Conservation (phyloP, 2,113 vertebrate species). For the Tenebrosternarchus preto region DNA sequence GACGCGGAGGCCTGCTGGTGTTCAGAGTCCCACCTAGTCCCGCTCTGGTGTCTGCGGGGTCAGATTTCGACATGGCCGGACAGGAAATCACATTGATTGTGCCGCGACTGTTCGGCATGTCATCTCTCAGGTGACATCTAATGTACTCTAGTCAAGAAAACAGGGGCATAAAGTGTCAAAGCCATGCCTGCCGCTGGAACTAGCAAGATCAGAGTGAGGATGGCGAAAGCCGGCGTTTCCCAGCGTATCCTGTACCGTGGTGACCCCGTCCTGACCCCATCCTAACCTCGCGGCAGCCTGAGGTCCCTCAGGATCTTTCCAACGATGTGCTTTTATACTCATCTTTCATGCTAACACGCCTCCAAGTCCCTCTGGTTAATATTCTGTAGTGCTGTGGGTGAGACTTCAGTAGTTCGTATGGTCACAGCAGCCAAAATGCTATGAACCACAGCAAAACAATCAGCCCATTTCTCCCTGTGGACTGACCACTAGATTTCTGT, state of each 20-base stretch:
- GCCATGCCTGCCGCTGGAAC: slow-evolving; percentile 45
- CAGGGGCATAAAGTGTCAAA: slow-evolving; percentile 48
- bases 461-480: background rate
- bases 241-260: slow-evolving; percentile 11
- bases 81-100: slow-evolving; percentile 49
- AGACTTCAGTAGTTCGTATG: slow-evolving; percentile 12
- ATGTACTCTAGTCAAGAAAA: slow-evolving; percentile 51
- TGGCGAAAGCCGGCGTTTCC: slow-evolving; percentile 10
- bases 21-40: slow-evolving; percentile 1
- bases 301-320: slow-evolving; percentile 25
- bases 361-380: background rate
- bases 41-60: slow-evolving; percentile 34
- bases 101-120: slow-evolving; percentile 45
- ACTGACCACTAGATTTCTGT: slow-evolving; percentile 12
- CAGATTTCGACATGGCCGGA: slow-evolving; percentile 49
- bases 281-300: slow-evolving; percentile 20
- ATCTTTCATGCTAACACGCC: background rate
- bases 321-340: background rate
- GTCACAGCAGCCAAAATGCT: background rate
- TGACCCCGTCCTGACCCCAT: slow-evolving; percentile 38
- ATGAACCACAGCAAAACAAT: background rate
- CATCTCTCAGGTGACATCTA: slow-evolving; percentile 51
- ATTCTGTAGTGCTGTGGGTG: background rate
- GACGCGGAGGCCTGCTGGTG: background rate
- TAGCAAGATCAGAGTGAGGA: slow-evolving; percentile 43